These are phyloP conservation scores for Chlorospingus semifuscus DNA, from an alignment of 2,797 vertebrate species.

Conservation along the genomic window DNA sequence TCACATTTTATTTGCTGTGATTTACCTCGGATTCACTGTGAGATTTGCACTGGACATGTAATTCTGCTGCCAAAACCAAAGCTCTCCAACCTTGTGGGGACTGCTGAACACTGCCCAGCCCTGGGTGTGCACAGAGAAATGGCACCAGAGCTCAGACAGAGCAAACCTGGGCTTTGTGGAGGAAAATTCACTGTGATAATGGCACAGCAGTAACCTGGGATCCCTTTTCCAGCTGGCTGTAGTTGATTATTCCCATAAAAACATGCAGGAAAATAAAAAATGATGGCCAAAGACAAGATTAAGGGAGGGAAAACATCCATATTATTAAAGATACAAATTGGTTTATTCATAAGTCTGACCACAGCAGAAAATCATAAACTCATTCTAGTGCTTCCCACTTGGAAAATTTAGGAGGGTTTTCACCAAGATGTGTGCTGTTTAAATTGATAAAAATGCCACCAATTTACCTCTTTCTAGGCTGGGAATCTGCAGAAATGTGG, in stretches of 20 bases:
- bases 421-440: neutral
- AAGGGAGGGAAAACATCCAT: neutral
- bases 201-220: neutral
- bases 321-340: neutral
- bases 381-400: neutral
- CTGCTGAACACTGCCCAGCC: neutral
- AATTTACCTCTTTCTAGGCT: neutral
- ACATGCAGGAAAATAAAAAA: neutral
- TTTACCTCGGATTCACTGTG: neutral
- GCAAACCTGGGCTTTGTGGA: neutral
- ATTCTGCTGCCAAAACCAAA: neutral
- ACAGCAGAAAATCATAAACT: neutral
- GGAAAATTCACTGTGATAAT: neutral
- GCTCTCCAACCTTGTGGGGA: neutral
- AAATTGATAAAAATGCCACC: neutral
- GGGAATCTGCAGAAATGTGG: neutral
- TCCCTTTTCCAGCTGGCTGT: neutral
- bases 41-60: neutral
- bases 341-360: neutral
- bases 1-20: neutral
- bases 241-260: neutral
- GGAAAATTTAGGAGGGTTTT: neutral
- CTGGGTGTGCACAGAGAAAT: neutral
- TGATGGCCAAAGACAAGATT: neutral
- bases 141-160: neutral